Evolutionary conservation across 2,888 invertebrate genomes (phyloP).

Genomic region (Megamerina dolium): DNA sequence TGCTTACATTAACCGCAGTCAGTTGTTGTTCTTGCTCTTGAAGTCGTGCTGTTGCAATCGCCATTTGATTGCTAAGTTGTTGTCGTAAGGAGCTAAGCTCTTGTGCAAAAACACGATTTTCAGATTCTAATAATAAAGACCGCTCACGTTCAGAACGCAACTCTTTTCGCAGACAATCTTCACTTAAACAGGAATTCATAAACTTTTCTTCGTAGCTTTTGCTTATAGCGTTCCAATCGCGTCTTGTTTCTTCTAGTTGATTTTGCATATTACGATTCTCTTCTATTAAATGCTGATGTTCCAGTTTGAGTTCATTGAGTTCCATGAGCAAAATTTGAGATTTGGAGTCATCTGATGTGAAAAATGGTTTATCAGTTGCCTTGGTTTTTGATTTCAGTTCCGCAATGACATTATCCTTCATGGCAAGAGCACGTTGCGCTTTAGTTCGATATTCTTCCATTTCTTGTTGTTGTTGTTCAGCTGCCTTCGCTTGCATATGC

Average conservation of each 20-base stretch:
- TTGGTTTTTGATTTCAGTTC: slow-evolving; percentile 50
- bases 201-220: slow-evolving; percentile 28
- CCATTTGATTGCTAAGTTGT: slow-evolving; percentile 43
- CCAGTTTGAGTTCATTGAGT: slow-evolving; percentile 54
- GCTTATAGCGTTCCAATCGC: slow-evolving; percentile 25
- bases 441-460: slow-evolving; percentile 72
- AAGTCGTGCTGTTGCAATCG: slow-evolving; percentile 29
- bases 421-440: slow-evolving; percentile 68
- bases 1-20: slow-evolving; percentile 48
- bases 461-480: slow-evolving; percentile 52
- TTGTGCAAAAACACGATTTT: slow-evolving; percentile 43
- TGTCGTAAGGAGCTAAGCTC: slow-evolving; percentile 47
- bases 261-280: slow-evolving; percentile 30
- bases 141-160: slow-evolving; percentile 50
- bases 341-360: slow-evolving; percentile 32
- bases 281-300: slow-evolving; percentile 31
- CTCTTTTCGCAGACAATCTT: slow-evolving; percentile 31
- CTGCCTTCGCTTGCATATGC: slow-evolving; percentile 50
- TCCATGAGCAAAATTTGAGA: slow-evolving; percentile 53
- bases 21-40: slow-evolving; percentile 47
- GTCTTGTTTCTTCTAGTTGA: slow-evolving; percentile 28
- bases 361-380: slow-evolving; percentile 19
- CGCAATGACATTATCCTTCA: slow-evolving; percentile 68
- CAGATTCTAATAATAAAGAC: slow-evolving; percentile 44
- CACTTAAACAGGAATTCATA: slow-evolving; percentile 23